Evolutionary conservation across 2,797 vertebrate genomes (phyloP).

Genomic region (Valencia hispanica): DNA sequence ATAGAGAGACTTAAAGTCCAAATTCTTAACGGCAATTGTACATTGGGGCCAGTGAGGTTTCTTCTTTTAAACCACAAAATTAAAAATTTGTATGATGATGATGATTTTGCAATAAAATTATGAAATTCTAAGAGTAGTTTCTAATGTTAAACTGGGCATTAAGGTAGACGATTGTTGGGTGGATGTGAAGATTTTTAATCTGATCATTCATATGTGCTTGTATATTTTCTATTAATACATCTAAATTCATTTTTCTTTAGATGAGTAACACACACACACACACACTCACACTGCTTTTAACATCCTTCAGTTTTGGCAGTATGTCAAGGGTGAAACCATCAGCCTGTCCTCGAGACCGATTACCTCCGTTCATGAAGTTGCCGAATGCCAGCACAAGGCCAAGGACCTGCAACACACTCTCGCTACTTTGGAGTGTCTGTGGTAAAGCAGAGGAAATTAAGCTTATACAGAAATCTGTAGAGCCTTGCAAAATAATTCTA

Average conservation of each 20-base stretch:
- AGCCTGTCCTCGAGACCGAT: slow-evolving; percentile 94
- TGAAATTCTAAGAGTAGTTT: slow-evolving; percentile 5
- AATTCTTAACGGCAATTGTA: slow-evolving; percentile 40
- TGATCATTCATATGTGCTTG: slow-evolving; percentile 16
- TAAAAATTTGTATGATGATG: slow-evolving; percentile 11
- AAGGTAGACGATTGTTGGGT: not conserved
- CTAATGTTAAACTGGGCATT: not conserved
- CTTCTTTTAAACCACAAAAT: slow-evolving; percentile 16
- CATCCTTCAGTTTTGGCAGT: slow-evolving; percentile 97
- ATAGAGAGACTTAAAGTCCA: slow-evolving; percentile 51
- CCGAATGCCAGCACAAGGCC: slow-evolving; percentile 95
- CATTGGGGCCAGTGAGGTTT: slow-evolving; percentile 25
- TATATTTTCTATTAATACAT: slow-evolving; percentile 21
- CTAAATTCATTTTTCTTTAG: slow-evolving; percentile 30
- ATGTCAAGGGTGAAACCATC: slow-evolving; percentile 98
- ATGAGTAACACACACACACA: slow-evolving; percentile 7
- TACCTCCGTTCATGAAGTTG: slow-evolving; percentile 99
- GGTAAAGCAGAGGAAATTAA: slow-evolving; percentile 12
- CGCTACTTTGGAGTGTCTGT: slow-evolving; percentile 86
- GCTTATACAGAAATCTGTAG: not conserved
- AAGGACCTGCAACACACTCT: slow-evolving; percentile 88
- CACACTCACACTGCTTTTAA: slow-evolving; percentile 93
- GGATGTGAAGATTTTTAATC: not conserved
- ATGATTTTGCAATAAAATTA: slow-evolving; percentile 17
- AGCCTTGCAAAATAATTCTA: not conserved